Percentiles rank a stretch among this genome's conserved stretches.
phyloP scores from a whole-genome alignment of 2,113 vertebrate genomes.

The Accipiter cooperii region DNA sequence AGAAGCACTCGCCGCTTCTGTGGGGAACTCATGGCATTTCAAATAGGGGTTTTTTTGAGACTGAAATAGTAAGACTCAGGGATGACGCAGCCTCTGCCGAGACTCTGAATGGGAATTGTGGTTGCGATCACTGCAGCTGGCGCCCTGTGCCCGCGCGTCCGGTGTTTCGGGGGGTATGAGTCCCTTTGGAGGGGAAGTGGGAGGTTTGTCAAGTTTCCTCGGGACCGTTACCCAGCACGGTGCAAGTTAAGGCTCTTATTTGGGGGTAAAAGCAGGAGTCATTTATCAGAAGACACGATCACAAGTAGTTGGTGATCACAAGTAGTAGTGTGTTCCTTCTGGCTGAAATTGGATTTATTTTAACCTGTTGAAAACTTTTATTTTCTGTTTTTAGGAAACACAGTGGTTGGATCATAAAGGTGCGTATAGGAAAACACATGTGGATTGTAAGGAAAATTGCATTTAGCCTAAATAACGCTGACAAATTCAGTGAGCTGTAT shows the following conservation, averaged over 20 bases:
- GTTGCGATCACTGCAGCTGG: background rate
- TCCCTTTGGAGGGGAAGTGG: background rate
- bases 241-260: background rate
- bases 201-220: background rate
- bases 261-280: background rate
- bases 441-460: background rate
- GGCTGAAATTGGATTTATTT: background rate
- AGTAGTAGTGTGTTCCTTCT: background rate
- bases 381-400: background rate
- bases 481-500: background rate
- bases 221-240: rapidly evolving
- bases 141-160: background rate
- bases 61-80: slow-evolving; percentile 36
- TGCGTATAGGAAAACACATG: rapidly evolving
- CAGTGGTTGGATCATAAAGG: background rate
- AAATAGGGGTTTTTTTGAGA: background rate
- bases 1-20: slow-evolving; percentile 42
- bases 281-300: background rate
- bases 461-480: background rate
- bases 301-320: background rate
- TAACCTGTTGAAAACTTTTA: background rate
- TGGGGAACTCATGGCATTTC: slow-evolving; percentile 45
- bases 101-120: slow-evolving; percentile 51
- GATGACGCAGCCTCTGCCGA: slow-evolving; percentile 48
- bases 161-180: background rate